Percentiles rank a stretch among this genome's conserved stretches.
phyloP scores from a whole-genome alignment of 2,113 vertebrate species.

The Platysteira castanea region DNA sequence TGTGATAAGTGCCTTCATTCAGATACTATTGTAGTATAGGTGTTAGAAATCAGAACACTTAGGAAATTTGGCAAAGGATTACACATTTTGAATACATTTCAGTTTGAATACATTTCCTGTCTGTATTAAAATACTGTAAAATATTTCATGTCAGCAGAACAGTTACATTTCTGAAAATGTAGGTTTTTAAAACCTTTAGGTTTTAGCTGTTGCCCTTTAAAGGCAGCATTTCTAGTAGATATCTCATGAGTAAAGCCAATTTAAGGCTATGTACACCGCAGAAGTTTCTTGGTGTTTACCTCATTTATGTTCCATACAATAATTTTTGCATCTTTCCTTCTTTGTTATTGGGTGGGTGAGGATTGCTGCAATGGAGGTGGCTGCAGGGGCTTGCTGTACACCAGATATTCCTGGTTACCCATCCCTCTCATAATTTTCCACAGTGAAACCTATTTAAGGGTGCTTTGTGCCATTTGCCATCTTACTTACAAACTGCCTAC shows the following conservation, averaged over 20 bases:
- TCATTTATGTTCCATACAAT: background rate
- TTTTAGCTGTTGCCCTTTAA: background rate
- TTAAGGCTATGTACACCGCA: background rate
- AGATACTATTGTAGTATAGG: background rate
- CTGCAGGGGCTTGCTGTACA: fast-evolving
- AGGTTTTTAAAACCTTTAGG: background rate
- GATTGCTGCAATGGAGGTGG: background rate
- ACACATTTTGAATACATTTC: background rate
- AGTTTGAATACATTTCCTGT: background rate
- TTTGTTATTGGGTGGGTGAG: background rate
- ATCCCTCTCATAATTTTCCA: background rate
- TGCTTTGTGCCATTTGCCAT: background rate
- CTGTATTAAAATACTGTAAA: background rate
- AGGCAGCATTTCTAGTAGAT: background rate
- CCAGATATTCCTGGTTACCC: background rate
- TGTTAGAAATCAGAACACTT: background rate
- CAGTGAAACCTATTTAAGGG: background rate
- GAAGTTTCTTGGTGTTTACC: background rate
- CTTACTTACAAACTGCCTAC: background rate
- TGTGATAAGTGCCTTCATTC: background rate
- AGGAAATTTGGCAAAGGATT: background rate
- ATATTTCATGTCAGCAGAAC: background rate
- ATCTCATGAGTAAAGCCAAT: background rate
- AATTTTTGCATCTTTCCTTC: background rate
- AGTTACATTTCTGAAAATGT: background rate